Percentiles rank a stretch among this genome's conserved stretches.
Conservation (phyloP, 1,140 invertebrate species). For the Halotydeus destructor region DNA sequence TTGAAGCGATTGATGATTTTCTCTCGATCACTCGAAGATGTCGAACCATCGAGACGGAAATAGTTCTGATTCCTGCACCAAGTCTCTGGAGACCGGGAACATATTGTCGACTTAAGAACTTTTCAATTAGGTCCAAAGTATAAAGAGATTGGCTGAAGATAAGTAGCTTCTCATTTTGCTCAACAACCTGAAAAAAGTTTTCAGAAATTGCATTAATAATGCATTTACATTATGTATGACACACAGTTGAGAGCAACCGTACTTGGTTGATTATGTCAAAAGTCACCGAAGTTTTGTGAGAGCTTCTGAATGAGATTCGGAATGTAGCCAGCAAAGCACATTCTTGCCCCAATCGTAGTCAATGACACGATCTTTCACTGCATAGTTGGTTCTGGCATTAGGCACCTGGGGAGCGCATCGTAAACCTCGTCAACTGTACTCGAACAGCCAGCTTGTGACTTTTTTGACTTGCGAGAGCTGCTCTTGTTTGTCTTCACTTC, state of each 20-base stretch:
- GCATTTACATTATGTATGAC: slow-evolving; percentile 69
- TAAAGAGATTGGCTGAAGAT: slow-evolving; percentile 91
- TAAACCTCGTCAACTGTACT: background rate
- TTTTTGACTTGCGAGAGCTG: background rate
- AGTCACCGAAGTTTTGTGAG: slow-evolving; percentile 82
- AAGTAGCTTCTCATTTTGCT: slow-evolving; percentile 80
- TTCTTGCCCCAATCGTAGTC: slow-evolving; percentile 32
- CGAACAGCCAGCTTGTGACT: background rate
- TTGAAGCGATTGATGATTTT: slow-evolving; percentile 96
- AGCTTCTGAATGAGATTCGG: slow-evolving; percentile 75
- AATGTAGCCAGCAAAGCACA: slow-evolving; percentile 39
- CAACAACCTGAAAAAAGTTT: slow-evolving; percentile 80
- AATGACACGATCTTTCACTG: background rate
- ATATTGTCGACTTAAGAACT: slow-evolving; percentile 57
- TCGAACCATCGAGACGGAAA: slow-evolving; percentile 85
- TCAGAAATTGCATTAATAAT: slow-evolving; percentile 75
- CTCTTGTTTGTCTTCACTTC: slow-evolving; percentile 27
- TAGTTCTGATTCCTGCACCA: slow-evolving; percentile 77
- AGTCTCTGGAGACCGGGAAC: slow-evolving; percentile 43
- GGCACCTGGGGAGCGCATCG: background rate
- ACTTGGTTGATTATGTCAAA: slow-evolving; percentile 44
- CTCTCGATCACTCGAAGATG: slow-evolving; percentile 74
- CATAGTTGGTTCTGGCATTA: background rate
- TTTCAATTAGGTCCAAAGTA: slow-evolving; percentile 89
- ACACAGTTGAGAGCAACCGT: slow-evolving; percentile 45